phyloP scores from a whole-genome alignment of 2,797 vertebrate species.

The Coregonus suidteri region DNA sequence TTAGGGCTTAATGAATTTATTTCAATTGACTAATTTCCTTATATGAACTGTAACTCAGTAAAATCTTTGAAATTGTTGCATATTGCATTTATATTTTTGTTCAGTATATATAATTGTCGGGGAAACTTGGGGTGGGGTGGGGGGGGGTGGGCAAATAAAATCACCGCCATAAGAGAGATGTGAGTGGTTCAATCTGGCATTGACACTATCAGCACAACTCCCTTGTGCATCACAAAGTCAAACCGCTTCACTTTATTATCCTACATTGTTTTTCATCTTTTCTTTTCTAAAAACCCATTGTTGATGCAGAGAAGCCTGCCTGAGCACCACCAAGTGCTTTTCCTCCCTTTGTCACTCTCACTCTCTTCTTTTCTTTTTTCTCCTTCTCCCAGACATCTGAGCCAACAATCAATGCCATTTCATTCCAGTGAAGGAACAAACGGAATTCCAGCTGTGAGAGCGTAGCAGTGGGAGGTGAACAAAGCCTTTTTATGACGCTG shows the following conservation, averaged over 20 bases:
- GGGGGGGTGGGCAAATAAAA: slow-evolving; percentile 32
- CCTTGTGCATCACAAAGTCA: slow-evolving; percentile 41
- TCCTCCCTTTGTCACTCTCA: slow-evolving; percentile 39
- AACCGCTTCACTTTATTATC: slow-evolving; percentile 50
- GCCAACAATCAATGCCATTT: slow-evolving; percentile 79
- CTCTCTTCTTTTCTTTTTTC: background rate
- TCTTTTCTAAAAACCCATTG: slow-evolving; percentile 37
- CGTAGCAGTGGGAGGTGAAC: slow-evolving; percentile 51
- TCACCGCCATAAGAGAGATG: slow-evolving; percentile 70
- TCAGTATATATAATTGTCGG: no score
- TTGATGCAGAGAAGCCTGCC: slow-evolving; percentile 45
- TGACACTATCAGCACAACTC: slow-evolving; percentile 50
- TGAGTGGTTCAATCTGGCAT: slow-evolving; percentile 46
- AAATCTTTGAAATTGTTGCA: no score
- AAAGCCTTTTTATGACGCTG: slow-evolving; percentile 56
- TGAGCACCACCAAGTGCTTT: slow-evolving; percentile 19
- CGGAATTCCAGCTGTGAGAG: slow-evolving; percentile 72
- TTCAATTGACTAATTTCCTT: no score
- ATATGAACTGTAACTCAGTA: no score
- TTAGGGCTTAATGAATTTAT: no score
- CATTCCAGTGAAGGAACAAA: slow-evolving; percentile 70
- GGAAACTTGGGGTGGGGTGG: no score
- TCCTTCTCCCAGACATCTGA: slow-evolving; percentile 64
- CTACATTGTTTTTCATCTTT: slow-evolving; percentile 53
- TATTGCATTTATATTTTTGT: no score